A percentile compares a stretch with the other conserved stretches of the same genome.
Evolutionary conservation across 2,888 invertebrate species (phyloP).

Genomic region (Epinotia ramella): DNA sequence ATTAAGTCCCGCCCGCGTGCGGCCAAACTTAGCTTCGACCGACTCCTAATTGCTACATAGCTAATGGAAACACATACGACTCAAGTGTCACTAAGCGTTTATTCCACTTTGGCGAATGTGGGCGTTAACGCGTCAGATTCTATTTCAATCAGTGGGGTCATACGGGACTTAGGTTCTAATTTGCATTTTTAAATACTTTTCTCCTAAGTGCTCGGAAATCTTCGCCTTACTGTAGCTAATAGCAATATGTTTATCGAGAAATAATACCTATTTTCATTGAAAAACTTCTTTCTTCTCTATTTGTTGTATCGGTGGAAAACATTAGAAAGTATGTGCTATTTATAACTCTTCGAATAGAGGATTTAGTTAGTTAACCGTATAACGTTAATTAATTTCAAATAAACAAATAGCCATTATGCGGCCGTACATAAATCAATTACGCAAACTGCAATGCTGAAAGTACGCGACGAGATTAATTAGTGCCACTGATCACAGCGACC

Average conservation of each 20-base stretch:
- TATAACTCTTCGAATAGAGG: too few relatives aligned
- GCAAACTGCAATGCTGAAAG: constrained; percentile 46
- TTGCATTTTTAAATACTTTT: background rate
- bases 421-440: constrained; percentile 41
- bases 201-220: too few relatives aligned
- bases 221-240: too few relatives aligned
- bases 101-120: constrained; percentile 46
- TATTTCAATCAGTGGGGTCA: constrained; percentile 1
- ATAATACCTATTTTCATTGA: too few relatives aligned
- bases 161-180: background rate
- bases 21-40: constrained; percentile 69
- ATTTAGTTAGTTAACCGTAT: background rate
- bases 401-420: constrained; percentile 31
- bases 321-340: too few relatives aligned
- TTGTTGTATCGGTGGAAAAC: too few relatives aligned
- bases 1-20: constrained; percentile 64
- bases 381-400: constrained; percentile 29
- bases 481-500: constrained; percentile 9
- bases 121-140: background rate
- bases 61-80: constrained; percentile 72
- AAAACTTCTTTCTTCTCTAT: too few relatives aligned
- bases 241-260: too few relatives aligned
- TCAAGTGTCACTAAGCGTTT: constrained; percentile 52
- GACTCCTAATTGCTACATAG: constrained; percentile 70
- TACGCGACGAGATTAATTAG: constrained; percentile 54